A percentile compares a stretch with the other conserved stretches of the same genome.
Evolutionary conservation across 2,113 vertebrate genomes (phyloP).

Genomic region (Syngnathus floridae): DNA sequence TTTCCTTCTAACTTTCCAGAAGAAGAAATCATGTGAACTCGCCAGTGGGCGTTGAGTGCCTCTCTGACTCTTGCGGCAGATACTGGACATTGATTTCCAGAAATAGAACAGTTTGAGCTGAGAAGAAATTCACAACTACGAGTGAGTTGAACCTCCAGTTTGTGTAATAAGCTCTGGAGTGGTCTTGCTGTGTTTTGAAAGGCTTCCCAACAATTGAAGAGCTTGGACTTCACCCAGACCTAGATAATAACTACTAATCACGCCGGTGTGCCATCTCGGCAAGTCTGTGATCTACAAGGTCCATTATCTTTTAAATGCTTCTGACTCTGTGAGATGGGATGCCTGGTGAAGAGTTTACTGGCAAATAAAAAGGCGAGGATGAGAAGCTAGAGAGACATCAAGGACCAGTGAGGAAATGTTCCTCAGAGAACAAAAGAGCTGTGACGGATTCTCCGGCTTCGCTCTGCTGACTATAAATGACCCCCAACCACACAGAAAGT

Average conservation of each 20-base stretch:
- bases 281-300: slow-evolving; percentile 29
- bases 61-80: too few relatives aligned
- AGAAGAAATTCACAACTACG: too few relatives aligned
- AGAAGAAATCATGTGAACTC: too few relatives aligned
- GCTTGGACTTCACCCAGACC: slow-evolving; percentile 1
- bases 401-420: slow-evolving; percentile 51
- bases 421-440: slow-evolving; percentile 56
- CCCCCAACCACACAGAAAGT: slow-evolving; percentile 4
- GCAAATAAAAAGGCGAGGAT: slow-evolving; percentile 14
- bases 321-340: slow-evolving; percentile 20
- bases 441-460: slow-evolving; percentile 46
- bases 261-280: slow-evolving; percentile 16
- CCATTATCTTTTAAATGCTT: slow-evolving; percentile 49
- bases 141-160: too few relatives aligned
- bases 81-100: too few relatives aligned
- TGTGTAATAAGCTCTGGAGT: too few relatives aligned
- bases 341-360: slow-evolving; percentile 26
- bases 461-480: slow-evolving; percentile 51
- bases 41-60: too few relatives aligned
- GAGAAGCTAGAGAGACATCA: neutral
- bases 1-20: too few relatives aligned
- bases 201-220: too few relatives aligned
- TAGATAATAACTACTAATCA: slow-evolving; percentile 9
- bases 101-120: too few relatives aligned
- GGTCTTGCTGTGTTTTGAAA: too few relatives aligned